Conservation (phyloP, 2,888 invertebrate genomes). For the Oxyteleia sp. region DNA sequence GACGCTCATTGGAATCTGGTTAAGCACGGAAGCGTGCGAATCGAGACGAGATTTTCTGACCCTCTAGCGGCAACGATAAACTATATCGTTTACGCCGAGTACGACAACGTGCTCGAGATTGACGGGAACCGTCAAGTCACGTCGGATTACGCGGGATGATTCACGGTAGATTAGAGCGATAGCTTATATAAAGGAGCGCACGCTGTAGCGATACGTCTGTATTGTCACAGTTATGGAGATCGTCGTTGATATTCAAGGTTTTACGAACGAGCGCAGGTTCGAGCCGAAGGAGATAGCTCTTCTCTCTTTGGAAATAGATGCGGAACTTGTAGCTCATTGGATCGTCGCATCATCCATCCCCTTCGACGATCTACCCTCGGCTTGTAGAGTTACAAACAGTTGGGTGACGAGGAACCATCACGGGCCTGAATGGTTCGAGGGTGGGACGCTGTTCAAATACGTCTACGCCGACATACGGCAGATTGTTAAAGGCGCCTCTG, state of each 20-base stretch:
- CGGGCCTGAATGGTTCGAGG: neutral
- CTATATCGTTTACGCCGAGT: constrained; percentile 78
- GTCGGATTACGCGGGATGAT: constrained; percentile 4
- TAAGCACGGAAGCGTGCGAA: constrained; percentile 73
- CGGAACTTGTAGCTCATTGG: constrained; percentile 24
- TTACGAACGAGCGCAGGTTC: neutral
- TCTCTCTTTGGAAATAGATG: too few species aligned
- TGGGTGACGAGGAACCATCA: constrained; percentile 17
- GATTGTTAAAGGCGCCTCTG: neutral
- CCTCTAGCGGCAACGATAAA: constrained; percentile 63
- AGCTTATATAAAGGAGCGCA: too few species aligned
- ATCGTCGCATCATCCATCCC: constrained; percentile 1
- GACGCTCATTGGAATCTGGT: constrained; percentile 69
- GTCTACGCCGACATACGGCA: neutral
- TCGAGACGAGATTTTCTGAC: constrained; percentile 75
- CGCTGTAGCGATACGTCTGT: too few species aligned
- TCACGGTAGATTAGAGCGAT: neutral
- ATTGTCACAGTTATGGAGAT: constrained; percentile 37
- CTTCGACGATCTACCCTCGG: too few species aligned
- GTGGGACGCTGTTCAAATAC: neutral
- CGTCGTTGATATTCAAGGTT: constrained; percentile 32
- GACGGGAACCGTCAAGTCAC: constrained; percentile 49
- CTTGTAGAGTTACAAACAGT: constrained; percentile 7
- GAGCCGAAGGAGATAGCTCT: constrained; percentile 26
- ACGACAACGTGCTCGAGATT: constrained; percentile 80